phyloP scores from a whole-genome alignment of 2,797 vertebrate species.

The Novumbra hubbsi region DNA sequence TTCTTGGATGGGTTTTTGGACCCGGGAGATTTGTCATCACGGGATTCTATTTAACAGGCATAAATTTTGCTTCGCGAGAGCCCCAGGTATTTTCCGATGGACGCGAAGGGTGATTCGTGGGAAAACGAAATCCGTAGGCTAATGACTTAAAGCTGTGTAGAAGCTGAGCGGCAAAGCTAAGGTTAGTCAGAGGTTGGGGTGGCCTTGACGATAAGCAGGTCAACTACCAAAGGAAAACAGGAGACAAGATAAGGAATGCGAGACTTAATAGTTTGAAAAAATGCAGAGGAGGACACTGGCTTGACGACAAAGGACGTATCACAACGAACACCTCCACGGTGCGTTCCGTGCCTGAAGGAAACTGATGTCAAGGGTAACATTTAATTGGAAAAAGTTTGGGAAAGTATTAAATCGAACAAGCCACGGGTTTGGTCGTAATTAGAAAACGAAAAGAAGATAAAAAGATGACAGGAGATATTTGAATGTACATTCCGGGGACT shows the following conservation, averaged over 20 bases:
- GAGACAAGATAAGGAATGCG: not conserved
- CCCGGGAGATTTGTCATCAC: constrained; percentile 60
- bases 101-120: not conserved
- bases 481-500: constrained; percentile 70
- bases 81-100: constrained; percentile 66
- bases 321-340: not conserved
- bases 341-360: not conserved
- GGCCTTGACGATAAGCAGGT: constrained; percentile 17
- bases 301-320: not conserved
- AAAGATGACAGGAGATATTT: constrained; percentile 49
- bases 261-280: not conserved
- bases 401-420: constrained; percentile 44
- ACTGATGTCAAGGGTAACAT: not conserved
- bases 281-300: not conserved
- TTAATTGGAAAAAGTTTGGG: not conserved
- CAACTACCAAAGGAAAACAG: not conserved
- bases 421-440: constrained; percentile 47
- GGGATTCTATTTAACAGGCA: constrained; percentile 66
- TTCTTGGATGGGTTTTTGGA: constrained; percentile 50
- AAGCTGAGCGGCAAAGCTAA: not conserved
- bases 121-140: constrained; percentile 7
- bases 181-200: constrained; percentile 6
- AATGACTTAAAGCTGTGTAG: constrained; percentile 34
- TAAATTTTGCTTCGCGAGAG: constrained; percentile 56
- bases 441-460: constrained; percentile 43